A percentile compares a stretch with the other conserved stretches of the same genome.
phyloP scores from a whole-genome alignment of 2,113 vertebrate genomes.

The Pitta sordida region DNA sequence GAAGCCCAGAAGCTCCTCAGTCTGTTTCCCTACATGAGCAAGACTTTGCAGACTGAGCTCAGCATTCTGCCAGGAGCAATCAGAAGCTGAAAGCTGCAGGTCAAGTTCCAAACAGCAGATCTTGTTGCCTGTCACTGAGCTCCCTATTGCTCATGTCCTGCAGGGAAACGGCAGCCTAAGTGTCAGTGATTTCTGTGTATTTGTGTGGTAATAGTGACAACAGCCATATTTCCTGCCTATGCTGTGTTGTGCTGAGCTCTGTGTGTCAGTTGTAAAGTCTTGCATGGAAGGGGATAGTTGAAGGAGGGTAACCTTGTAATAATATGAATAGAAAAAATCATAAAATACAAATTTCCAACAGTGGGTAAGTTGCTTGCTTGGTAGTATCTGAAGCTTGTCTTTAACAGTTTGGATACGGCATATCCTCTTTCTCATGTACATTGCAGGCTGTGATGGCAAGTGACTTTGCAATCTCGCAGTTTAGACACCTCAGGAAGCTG shows the following conservation, averaged over 20 bases:
- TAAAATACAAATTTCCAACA: not conserved
- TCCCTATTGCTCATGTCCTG: not conserved
- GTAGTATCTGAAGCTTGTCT: not conserved
- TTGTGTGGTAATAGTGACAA: not conserved
- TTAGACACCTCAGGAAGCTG: slow-evolving; percentile 77
- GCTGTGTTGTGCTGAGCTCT: not conserved
- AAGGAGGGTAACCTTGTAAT: not conserved
- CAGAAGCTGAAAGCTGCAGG: not conserved
- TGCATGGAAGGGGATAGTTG: not conserved
- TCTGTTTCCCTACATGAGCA: accelerated
- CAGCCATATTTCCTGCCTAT: not conserved
- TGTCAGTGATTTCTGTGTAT: not conserved
- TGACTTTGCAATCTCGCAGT: slow-evolving; percentile 82
- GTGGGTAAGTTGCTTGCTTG: not conserved
- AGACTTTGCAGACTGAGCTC: not conserved
- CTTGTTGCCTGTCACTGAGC: not conserved
- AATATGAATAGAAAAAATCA: not conserved
- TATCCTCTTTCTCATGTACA: not conserved
- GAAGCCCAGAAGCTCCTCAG: not conserved
- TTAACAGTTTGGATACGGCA: not conserved
- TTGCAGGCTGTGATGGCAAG: slow-evolving; percentile 84
- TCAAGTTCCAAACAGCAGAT: not conserved
- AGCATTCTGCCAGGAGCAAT: not conserved
- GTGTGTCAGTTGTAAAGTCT: not conserved
- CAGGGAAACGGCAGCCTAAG: not conserved